A percentile compares a stretch with the other conserved stretches of the same genome.
These are phyloP conservation scores for Abramis brama DNA, from an alignment of 2,113 vertebrate species.

Conservation along the genomic window DNA sequence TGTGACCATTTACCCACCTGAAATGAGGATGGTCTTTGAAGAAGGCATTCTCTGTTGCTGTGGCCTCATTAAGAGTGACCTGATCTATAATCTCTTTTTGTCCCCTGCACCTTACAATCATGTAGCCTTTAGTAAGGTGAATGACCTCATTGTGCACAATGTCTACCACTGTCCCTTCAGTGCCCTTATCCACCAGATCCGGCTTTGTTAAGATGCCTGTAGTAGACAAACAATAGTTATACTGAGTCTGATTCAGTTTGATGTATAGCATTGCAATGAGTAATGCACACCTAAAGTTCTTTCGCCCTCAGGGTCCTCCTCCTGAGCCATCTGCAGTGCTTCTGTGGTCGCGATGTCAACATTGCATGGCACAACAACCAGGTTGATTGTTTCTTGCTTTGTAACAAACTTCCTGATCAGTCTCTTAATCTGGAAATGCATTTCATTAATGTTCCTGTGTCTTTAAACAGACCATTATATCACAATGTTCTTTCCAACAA, in stretches of 20 bases:
- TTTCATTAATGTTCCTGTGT: not conserved
- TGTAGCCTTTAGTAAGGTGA: conserved; percentile 87
- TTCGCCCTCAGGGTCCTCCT: no score
- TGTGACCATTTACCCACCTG: conserved; percentile 65
- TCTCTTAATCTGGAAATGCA: conserved; percentile 77
- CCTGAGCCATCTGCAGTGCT: conserved; percentile 87
- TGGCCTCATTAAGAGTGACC: conserved; percentile 76
- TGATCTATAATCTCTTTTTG: conserved; percentile 79
- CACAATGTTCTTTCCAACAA: not conserved
- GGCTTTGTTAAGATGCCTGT: conserved; percentile 91
- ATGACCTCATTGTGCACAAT: conserved; percentile 78
- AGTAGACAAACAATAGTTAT: not conserved
- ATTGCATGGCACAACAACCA: conserved; percentile 88
- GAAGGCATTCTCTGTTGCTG: conserved; percentile 78
- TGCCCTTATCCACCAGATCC: conserved; percentile 87
- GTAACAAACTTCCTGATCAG: conserved; percentile 81
- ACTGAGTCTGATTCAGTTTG: not conserved
- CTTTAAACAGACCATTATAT: not conserved
- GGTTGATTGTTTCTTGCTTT: conserved; percentile 84
- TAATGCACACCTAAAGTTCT: no score
- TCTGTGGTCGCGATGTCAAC: conserved; percentile 93
- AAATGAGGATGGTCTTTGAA: conserved; percentile 79
- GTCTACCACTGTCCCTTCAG: conserved; percentile 75
- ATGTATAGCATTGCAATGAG: not conserved
- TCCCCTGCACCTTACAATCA: conserved; percentile 88